These are phyloP conservation scores for Hypsibius dujardini DNA, from an alignment of 1,140 invertebrate species.

Conservation along the genomic window DNA sequence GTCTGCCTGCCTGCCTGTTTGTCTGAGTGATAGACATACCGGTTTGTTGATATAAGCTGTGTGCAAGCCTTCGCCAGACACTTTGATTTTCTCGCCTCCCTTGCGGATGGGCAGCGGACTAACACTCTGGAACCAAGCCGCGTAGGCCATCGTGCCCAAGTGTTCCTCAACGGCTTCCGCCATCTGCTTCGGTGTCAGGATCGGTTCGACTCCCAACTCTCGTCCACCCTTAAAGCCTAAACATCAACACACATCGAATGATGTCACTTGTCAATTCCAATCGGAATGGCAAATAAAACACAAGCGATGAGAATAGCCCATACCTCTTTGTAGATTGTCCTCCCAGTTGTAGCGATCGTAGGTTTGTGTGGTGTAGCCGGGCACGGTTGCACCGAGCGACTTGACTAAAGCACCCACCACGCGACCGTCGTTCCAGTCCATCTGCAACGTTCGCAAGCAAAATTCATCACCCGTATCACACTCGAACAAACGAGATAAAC, in stretches of 20 bases:
- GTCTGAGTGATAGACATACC: no score
- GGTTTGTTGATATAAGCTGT: conserved; percentile 23
- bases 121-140: conserved; percentile 68
- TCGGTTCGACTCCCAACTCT: conserved; percentile 60
- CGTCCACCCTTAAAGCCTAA: conserved; percentile 44
- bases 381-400: conserved; percentile 62
- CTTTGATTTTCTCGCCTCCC: conserved; percentile 22
- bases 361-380: conserved; percentile 53
- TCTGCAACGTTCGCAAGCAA: conserved; percentile 46
- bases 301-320: no score
- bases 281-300: no score
- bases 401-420: conserved; percentile 65
- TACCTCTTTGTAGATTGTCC: conserved; percentile 52
- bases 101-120: conserved; percentile 37
- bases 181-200: conserved; percentile 78
- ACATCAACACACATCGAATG: no score
- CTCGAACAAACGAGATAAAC: conserved; percentile 16
- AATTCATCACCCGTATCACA: conserved; percentile 17
- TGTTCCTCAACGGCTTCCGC: conserved; percentile 80
- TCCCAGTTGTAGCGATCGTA: conserved; percentile 57
- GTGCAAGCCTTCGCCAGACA: conserved; percentile 25
- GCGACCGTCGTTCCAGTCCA: conserved; percentile 84
- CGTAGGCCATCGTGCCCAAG: conserved; percentile 85
- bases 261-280: no score
- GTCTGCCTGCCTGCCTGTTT: no score